These are phyloP conservation scores for Papilio protenor DNA, from an alignment of 2,888 invertebrate species.

Conservation along the genomic window DNA sequence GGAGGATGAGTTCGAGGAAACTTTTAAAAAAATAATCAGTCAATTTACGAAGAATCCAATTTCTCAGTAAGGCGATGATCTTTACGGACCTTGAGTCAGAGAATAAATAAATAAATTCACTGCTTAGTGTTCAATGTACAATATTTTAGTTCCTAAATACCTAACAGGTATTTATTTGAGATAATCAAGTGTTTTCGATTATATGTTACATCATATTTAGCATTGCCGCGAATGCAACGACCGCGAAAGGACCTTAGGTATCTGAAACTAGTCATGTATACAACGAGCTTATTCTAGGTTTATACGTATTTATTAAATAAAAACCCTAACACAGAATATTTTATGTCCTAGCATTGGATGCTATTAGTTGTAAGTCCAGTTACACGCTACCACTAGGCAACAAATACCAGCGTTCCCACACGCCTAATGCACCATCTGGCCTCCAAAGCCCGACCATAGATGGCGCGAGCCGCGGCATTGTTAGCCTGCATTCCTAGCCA, in stretches of 20 bases:
- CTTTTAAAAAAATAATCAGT: neutral
- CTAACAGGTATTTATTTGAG: neutral
- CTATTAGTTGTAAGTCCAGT: constrained; percentile 1
- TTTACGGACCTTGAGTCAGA: neutral
- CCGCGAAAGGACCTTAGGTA: no score
- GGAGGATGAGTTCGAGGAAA: neutral
- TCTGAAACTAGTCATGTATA: neutral
- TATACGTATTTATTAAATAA: neutral
- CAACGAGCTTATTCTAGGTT: neutral
- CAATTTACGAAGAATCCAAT: constrained; percentile 10
- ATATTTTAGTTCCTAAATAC: neutral
- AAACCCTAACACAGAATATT: neutral
- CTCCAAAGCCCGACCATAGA: constrained; percentile 26
- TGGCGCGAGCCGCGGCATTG: constrained; percentile 25
- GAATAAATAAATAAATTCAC: neutral
- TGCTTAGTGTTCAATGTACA: neutral
- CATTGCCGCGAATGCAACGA: no score
- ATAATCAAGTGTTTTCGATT: neutral
- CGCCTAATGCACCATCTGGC: constrained; percentile 25
- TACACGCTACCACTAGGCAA: constrained; percentile 3
- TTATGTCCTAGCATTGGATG: neutral
- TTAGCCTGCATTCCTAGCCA: constrained; percentile 37
- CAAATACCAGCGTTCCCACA: constrained; percentile 26
- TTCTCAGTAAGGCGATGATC: neutral
- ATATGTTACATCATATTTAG: no score